Evolutionary conservation across 64 coral and sea anemone genomes (phyloP), one percentile per base, ranked within the genome.

Genomic region (Montipora capricornis): DNA sequence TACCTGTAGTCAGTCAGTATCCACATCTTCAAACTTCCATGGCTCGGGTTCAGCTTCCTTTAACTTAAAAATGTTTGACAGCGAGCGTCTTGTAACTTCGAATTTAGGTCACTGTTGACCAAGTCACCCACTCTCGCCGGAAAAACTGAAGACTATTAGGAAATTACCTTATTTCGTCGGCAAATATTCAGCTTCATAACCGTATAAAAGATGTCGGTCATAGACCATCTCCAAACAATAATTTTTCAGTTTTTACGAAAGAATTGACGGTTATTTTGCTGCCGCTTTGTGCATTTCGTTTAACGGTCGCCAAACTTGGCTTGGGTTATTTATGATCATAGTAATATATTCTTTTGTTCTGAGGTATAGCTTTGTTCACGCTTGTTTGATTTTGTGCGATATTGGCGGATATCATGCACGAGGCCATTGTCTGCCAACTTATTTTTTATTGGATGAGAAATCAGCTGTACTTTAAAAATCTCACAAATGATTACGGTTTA

Each of bases 321-420:
- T 37, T 44, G 37, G 67, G 11, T 84, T 49, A 19, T 70, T 84
- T 49, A 47, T 47, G 66, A 24, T 86, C 17, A 69, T 17, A 12
- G 8, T 86, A 86, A 86, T 86, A 12, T 86, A 86, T 86, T 86
- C 82, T 71, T 86, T 86, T 86, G 82, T 86, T 66, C 67, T 8
- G 62, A 86, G 37, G 37, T 2, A 37, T 2, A 37, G 37, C 37
- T 37, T 86, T 86, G 81, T 86, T 86, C 82, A 50, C 44, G 17
- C 29, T 86, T 86, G 66, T 86, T 86, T 86, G 66, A 86, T 71
- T 67, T 86, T n/a, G 82, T 50, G 62, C 19, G 64, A 49, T 86
- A 20, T 86, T 59, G 16, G 19, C 37, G 64, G 82, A 70, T 45
- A 24, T 48, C 62, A 73, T 13, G 64, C 82, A 59, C 68, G 64